phyloP scores from a whole-genome alignment of 1,140 invertebrate genomes.

The Rhyzopertha dominica region DNA sequence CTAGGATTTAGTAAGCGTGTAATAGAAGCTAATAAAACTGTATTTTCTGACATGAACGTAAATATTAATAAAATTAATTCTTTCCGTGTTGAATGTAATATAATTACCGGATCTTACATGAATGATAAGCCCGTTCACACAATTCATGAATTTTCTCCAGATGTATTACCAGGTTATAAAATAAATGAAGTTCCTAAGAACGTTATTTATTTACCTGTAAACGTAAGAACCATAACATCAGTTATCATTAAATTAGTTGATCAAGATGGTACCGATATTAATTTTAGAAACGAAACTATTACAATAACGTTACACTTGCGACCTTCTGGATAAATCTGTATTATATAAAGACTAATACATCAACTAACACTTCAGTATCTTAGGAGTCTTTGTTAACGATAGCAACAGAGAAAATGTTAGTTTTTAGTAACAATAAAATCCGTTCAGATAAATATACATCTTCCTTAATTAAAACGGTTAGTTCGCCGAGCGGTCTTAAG shows the following conservation, averaged over 20 bases:
- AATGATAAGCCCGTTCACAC: slow-evolving; percentile 32
- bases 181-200: slow-evolving; percentile 32
- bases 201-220: slow-evolving; percentile 40
- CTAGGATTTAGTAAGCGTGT: slow-evolving; percentile 20
- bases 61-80: slow-evolving; percentile 28
- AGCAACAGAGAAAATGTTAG: no score
- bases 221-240: slow-evolving; percentile 20
- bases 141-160: slow-evolving; percentile 37
- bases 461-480: no score
- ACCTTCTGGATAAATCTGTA: no score
- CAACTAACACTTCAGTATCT: no score
- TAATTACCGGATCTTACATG: slow-evolving; percentile 29
- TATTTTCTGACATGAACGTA: slow-evolving; percentile 21
- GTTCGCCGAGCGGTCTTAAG: no score
- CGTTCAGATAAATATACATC: no score
- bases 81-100: slow-evolving; percentile 27
- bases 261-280: slow-evolving; percentile 29
- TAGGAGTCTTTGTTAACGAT: no score
- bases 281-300: slow-evolving; percentile 30
- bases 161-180: slow-evolving; percentile 30
- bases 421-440: no score
- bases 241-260: slow-evolving; percentile 27
- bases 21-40: slow-evolving; percentile 14
- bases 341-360: no score
- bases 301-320: slow-evolving; percentile 37